Conservation (phyloP, 2,797 vertebrate species). For the Dendrocincla fuliginosa region DNA sequence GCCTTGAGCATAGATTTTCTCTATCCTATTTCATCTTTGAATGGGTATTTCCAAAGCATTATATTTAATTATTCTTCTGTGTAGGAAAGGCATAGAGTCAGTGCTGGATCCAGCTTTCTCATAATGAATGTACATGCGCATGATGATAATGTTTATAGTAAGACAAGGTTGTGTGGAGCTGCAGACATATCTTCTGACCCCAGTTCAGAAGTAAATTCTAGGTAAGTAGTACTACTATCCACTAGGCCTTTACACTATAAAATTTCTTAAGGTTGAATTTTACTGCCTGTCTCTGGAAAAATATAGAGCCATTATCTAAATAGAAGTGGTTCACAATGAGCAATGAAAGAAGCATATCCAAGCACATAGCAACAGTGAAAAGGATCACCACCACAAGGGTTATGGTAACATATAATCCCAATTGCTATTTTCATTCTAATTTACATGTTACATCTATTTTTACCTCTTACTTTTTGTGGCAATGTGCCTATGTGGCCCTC, state of each 20-base stretch:
- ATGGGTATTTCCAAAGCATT: not conserved
- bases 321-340: not conserved
- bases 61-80: not conserved
- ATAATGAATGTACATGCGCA: not conserved
- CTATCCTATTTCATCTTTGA: not conserved
- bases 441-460: not conserved
- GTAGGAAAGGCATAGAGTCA: not conserved
- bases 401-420: not conserved
- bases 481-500: not conserved
- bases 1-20: not conserved
- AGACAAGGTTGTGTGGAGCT: not conserved
- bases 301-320: not conserved
- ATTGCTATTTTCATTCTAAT: not conserved
- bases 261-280: not conserved
- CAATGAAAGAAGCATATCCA: not conserved
- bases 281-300: not conserved
- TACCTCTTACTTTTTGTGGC: not conserved
- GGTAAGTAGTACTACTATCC: not conserved
- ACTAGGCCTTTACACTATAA: not conserved
- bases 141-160: not conserved
- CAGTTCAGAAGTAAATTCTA: not conserved
- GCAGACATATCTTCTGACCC: not conserved
- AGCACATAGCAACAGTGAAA: not conserved
- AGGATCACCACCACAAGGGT: rapidly evolving
- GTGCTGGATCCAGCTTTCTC: not conserved